These are phyloP conservation scores for Sinocyclocheilus anophthalmus DNA, from an alignment of 2,113 vertebrate genomes.

Conservation along the genomic window DNA sequence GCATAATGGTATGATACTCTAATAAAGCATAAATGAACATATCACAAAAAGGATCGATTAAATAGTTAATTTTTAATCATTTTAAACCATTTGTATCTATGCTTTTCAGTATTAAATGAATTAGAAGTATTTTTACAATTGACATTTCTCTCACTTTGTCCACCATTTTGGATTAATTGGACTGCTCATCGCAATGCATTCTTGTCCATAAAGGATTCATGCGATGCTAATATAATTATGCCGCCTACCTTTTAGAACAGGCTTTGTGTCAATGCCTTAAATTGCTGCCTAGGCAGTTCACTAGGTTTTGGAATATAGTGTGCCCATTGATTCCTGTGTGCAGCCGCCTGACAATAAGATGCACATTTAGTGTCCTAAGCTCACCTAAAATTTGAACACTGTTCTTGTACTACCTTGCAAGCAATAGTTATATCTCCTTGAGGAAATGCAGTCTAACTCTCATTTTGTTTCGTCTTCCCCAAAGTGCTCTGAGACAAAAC, in stretches of 20 bases:
- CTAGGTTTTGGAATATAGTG: background rate
- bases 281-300: background rate
- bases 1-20: background rate
- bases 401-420: constrained; percentile 5
- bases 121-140: background rate
- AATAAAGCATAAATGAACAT: background rate
- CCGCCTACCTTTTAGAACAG: background rate
- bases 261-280: background rate
- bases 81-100: background rate
- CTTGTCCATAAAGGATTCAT: background rate
- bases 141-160: background rate
- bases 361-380: background rate
- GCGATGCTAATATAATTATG: background rate
- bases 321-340: background rate
- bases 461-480: constrained; percentile 36
- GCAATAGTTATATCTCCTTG: background rate
- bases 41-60: background rate
- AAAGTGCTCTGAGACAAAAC: constrained; percentile 59
- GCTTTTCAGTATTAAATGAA: background rate
- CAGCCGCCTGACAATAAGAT: background rate
- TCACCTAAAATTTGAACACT: background rate
- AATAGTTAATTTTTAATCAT: background rate
- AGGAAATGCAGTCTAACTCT: background rate
- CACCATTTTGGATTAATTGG: background rate
- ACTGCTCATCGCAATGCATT: background rate